Evolutionary conservation across 2,113 vertebrate species (phyloP).

Genomic region (Onychorhynchus coronatus): DNA sequence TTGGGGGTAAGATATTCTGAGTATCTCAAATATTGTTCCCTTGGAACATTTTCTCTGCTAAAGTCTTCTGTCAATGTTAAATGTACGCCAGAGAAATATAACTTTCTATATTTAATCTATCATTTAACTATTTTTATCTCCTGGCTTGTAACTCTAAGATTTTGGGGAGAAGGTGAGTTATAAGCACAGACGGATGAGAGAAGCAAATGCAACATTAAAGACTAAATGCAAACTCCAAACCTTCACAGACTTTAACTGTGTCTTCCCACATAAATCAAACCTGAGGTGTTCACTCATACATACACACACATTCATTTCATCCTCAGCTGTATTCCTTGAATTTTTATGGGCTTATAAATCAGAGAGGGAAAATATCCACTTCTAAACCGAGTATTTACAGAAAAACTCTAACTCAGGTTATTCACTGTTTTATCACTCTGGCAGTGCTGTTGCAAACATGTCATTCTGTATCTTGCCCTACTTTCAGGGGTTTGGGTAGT

Average conservation of each 20-base stretch:
- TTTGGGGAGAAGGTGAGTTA: not conserved
- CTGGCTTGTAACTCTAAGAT: not conserved
- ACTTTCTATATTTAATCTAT: not conserved
- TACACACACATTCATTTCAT: not conserved
- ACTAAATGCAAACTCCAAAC: not conserved
- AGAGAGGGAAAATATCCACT: not conserved
- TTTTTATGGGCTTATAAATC: conserved; percentile 22
- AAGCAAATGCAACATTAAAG: not conserved
- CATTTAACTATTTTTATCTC: not conserved
- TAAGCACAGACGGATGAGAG: not conserved
- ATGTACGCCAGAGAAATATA: not conserved
- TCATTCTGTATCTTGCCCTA: not conserved
- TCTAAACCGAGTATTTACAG: not conserved
- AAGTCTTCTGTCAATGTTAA: not conserved
- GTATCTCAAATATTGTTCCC: too few relatives aligned
- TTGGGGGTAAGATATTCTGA: not conserved
- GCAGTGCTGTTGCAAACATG: not conserved
- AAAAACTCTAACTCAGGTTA: not conserved
- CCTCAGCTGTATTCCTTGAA: not conserved
- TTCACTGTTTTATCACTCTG: not conserved
- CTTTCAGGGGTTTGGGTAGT: not conserved
- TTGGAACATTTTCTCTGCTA: not conserved
- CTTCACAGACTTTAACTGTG: not conserved
- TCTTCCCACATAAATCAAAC: not conserved
- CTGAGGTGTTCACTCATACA: not conserved